phyloP scores from a whole-genome alignment of 1,140 invertebrate genomes.

The Drosophila truncata region DNA sequence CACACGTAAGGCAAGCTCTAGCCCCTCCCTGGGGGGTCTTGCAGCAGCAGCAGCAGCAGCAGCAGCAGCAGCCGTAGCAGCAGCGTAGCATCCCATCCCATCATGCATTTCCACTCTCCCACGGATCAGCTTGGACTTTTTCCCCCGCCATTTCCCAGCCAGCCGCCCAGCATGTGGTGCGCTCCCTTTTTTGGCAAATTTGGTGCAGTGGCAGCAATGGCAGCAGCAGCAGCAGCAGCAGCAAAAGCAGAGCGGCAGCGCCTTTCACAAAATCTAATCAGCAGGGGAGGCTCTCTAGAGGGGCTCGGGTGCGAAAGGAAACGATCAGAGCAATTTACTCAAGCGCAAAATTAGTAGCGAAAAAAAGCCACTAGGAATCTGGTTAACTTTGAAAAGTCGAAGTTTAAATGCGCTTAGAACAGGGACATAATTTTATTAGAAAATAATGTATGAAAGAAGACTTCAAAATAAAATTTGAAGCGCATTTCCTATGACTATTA shows the following conservation, averaged over 20 bases:
- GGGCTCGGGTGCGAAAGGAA: slow-evolving; percentile 43
- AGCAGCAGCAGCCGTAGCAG: neutral
- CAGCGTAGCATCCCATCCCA: slow-evolving; percentile 51
- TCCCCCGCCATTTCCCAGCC: slow-evolving; percentile 2
- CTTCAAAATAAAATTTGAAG: neutral
- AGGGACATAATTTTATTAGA: neutral
- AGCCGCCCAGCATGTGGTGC: slow-evolving; percentile 72
- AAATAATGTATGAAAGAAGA: neutral
- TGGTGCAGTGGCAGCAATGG: slow-evolving; percentile 58
- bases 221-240: slow-evolving; percentile 3
- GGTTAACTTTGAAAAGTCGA: slow-evolving; percentile 19
- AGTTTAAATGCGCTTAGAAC: slow-evolving; percentile 25
- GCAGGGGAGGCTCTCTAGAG: slow-evolving; percentile 49
- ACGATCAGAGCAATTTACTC: slow-evolving; percentile 77
- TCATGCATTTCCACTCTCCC: slow-evolving; percentile 48
- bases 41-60: slow-evolving; percentile 16
- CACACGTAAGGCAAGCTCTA: slow-evolving; percentile 48
- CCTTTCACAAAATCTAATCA: slow-evolving; percentile 83
- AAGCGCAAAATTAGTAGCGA: slow-evolving; percentile 77
- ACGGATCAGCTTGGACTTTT: slow-evolving; percentile 27
- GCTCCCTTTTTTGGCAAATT: slow-evolving; percentile 83
- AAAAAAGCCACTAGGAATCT: slow-evolving; percentile 37
- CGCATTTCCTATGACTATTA: too few species aligned
- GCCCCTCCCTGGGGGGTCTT: slow-evolving; percentile 59
- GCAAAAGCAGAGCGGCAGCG: slow-evolving; percentile 45